Percentiles rank a stretch among this genome's conserved stretches.
phyloP scores from a whole-genome alignment of 2,113 vertebrate species.

The Datnioides undecimradiatus region DNA sequence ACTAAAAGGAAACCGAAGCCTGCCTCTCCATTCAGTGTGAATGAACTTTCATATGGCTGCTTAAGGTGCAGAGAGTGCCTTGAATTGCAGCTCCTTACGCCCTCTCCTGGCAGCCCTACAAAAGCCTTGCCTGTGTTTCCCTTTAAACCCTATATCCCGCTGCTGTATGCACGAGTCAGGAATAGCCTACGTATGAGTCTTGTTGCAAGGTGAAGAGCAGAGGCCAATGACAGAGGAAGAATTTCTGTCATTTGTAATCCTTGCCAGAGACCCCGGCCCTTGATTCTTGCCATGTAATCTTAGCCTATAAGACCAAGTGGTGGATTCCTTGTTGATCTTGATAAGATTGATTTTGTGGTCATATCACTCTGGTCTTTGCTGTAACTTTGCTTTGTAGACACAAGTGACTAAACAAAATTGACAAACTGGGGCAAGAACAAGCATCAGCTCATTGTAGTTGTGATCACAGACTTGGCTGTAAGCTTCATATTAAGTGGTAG shows the following conservation, averaged over 20 bases:
- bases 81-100: slow-evolving; percentile 32
- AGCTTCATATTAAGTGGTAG: neutral
- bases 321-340: slow-evolving; percentile 1
- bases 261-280: neutral
- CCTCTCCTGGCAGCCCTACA: slow-evolving; percentile 47
- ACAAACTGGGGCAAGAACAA: neutral
- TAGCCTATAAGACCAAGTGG: slow-evolving; percentile 6
- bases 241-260: slow-evolving; percentile 26
- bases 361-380: neutral
- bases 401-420: neutral
- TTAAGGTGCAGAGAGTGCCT: slow-evolving; percentile 4
- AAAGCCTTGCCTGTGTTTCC: slow-evolving; percentile 69
- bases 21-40: slow-evolving; percentile 42
- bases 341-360: neutral
- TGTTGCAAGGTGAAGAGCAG: slow-evolving; percentile 79
- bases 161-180: slow-evolving; percentile 82
- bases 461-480: neutral
- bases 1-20: slow-evolving; percentile 58
- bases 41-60: slow-evolving; percentile 65
- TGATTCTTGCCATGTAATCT: neutral
- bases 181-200: slow-evolving; percentile 85
- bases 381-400: slow-evolving; percentile 3
- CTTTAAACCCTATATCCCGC: slow-evolving; percentile 83
- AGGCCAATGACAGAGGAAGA: slow-evolving; percentile 58
- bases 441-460: neutral